phyloP scores from a whole-genome alignment of 1,140 invertebrate genomes.

The Drosophila burlai region DNA sequence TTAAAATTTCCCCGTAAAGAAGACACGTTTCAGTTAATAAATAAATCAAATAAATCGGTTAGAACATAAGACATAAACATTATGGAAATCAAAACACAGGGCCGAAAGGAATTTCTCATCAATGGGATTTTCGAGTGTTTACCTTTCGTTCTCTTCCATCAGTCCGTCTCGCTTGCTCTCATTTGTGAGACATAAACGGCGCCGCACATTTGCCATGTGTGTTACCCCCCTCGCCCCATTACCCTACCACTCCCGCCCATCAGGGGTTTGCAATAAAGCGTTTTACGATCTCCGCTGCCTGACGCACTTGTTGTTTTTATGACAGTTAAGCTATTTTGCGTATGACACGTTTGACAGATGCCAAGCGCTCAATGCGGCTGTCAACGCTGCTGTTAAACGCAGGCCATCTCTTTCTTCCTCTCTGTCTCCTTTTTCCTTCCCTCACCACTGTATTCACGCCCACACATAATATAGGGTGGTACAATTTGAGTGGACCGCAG shows the following conservation, averaged over 20 bases:
- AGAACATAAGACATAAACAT: slow-evolving; percentile 53
- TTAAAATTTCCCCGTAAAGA: not conserved
- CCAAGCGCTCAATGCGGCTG: slow-evolving; percentile 59
- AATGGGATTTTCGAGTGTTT: slow-evolving; percentile 40
- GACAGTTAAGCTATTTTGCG: slow-evolving; percentile 82
- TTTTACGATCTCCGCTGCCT: slow-evolving; percentile 64
- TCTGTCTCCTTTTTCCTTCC: not conserved
- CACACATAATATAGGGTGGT: slow-evolving; percentile 1
- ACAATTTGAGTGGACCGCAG: slow-evolving; percentile 9
- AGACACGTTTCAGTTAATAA: slow-evolving; percentile 53
- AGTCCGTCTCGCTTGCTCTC: slow-evolving; percentile 8
- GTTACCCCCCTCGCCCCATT: not conserved
- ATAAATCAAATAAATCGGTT: slow-evolving; percentile 77
- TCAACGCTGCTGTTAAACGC: slow-evolving; percentile 70
- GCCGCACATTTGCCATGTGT: slow-evolving; percentile 68
- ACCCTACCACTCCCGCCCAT: not conserved
- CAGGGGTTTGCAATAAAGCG: slow-evolving; percentile 67
- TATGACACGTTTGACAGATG: slow-evolving; percentile 82
- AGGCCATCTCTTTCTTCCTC: slow-evolving; percentile 16
- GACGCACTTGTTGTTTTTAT: slow-evolving; percentile 72
- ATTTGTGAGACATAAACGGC: slow-evolving; percentile 67
- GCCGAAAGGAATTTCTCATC: slow-evolving; percentile 31
- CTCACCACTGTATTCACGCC: slow-evolving; percentile 1
- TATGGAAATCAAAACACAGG: slow-evolving; percentile 36
- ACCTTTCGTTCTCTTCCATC: slow-evolving; percentile 11